Conservation (phyloP, 2,888 invertebrate species). For the Rhingia rostrata region DNA sequence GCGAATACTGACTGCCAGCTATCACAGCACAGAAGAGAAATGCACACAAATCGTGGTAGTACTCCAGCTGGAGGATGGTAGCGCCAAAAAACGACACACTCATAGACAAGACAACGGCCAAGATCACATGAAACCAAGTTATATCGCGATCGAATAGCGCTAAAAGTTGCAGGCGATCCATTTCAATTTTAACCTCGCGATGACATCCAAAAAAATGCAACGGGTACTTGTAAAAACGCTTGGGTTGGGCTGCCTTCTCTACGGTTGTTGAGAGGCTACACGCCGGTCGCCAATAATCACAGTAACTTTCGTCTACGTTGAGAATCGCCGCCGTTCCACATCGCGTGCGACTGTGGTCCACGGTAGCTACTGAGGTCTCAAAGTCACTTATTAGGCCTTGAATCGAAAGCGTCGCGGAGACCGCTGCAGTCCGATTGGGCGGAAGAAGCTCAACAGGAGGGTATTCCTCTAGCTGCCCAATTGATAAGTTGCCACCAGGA, state of each 20-base stretch:
- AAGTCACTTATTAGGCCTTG: constrained; percentile 79
- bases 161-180: constrained; percentile 95
- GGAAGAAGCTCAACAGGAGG: constrained; percentile 47
- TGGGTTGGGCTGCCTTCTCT: constrained; percentile 80
- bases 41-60: constrained; percentile 95
- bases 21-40: constrained; percentile 99
- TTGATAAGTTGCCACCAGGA: constrained; percentile 76
- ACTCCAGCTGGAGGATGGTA: constrained; percentile 90
- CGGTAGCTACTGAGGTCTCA: constrained; percentile 62
- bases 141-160: constrained; percentile 96
- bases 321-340: constrained; percentile 77
- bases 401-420: constrained; percentile 77
- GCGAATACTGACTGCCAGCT: constrained; percentile 98
- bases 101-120: constrained; percentile 92
- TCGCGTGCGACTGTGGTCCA: constrained; percentile 49
- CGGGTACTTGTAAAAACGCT: constrained; percentile 82
- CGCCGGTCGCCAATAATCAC: constrained; percentile 82
- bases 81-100: constrained; percentile 94
- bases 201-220: constrained; percentile 80
- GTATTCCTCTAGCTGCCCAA: constrained; percentile 69
- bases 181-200: constrained; percentile 88
- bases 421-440: constrained; percentile 41
- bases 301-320: constrained; percentile 81
- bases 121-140: constrained; percentile 88
- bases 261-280: constrained; percentile 78